Evolutionary conservation across 2,888 invertebrate species (phyloP).

Genomic region (Hylaea fasciaria): DNA sequence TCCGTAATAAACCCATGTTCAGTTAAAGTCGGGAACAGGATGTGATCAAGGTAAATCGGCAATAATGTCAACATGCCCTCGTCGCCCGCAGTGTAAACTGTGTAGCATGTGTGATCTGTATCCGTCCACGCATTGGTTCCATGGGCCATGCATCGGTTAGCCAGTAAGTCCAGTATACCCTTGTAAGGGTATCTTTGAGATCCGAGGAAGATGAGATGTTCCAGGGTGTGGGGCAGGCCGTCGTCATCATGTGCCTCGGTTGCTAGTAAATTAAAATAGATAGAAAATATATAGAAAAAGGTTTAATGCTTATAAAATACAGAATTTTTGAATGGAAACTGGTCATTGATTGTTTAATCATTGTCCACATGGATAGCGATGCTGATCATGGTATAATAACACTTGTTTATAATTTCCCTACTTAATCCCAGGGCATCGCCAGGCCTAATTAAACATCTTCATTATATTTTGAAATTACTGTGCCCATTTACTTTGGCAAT

Average conservation of each 20-base stretch:
- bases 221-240: constrained; percentile 96
- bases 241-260: constrained; percentile 97
- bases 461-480: no score
- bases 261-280: constrained; percentile 78
- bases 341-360: no score
- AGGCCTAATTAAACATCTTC: no score
- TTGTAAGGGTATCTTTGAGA: constrained; percentile 96
- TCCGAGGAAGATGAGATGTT: constrained; percentile 96
- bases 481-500: no score
- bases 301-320: not conserved
- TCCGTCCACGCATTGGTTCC: constrained; percentile 97
- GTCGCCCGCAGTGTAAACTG: constrained; percentile 92
- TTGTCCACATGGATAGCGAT: no score
- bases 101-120: constrained; percentile 95
- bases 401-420: no score
- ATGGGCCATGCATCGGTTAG: constrained; percentile 94
- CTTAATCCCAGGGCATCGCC: no score
- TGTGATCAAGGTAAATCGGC: constrained; percentile 96
- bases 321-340: no score
- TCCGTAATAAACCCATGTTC: constrained; percentile 94
- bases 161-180: constrained; percentile 94
- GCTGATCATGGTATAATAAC: no score
- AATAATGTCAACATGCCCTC: constrained; percentile 95
- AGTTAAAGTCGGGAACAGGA: constrained; percentile 92
- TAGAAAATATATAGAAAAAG: no score